A percentile compares a stretch with the other conserved stretches of the same genome.
Evolutionary conservation across 2,113 vertebrate genomes (phyloP).

Genomic region (Suricata suricatta): DNA sequence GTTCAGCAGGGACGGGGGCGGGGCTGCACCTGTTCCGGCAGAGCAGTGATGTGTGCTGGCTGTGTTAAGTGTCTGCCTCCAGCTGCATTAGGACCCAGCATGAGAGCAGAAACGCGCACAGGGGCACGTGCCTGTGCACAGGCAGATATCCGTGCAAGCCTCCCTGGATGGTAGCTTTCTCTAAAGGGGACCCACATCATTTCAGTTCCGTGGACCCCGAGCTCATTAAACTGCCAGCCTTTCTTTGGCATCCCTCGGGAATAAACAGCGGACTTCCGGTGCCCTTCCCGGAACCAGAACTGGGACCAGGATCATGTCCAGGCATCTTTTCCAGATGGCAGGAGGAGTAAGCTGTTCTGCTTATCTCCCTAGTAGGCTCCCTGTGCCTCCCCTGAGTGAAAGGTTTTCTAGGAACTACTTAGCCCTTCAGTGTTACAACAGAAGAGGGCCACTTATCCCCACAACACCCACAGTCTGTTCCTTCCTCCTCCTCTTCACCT

Average conservation of each 20-base stretch:
- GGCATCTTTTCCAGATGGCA: not conserved
- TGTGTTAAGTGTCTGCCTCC: not conserved
- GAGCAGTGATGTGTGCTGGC: accelerated
- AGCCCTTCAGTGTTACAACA: not conserved
- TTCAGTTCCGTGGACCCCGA: not conserved
- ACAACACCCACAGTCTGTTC: not conserved
- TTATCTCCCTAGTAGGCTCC: not conserved
- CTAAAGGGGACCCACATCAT: not conserved
- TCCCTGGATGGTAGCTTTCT: not conserved
- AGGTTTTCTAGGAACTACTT: not conserved
- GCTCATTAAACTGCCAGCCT: not conserved
- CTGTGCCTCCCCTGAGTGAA: not conserved
- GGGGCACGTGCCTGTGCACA: accelerated
- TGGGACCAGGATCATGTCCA: not conserved
- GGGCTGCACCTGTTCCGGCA: not conserved
- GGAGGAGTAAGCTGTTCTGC: not conserved
- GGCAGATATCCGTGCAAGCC: not conserved
- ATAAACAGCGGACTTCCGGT: not conserved
- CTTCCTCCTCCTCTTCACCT: not conserved
- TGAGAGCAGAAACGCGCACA: not conserved
- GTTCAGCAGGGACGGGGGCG: accelerated
- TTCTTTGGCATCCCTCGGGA: not conserved
- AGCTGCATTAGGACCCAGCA: not conserved
- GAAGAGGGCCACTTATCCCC: not conserved
- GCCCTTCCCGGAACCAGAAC: not conserved